A percentile compares a stretch with the other conserved stretches of the same genome.
Evolutionary conservation across 2,797 vertebrate genomes (phyloP).

Genomic region (Gymnothorax javanicus): DNA sequence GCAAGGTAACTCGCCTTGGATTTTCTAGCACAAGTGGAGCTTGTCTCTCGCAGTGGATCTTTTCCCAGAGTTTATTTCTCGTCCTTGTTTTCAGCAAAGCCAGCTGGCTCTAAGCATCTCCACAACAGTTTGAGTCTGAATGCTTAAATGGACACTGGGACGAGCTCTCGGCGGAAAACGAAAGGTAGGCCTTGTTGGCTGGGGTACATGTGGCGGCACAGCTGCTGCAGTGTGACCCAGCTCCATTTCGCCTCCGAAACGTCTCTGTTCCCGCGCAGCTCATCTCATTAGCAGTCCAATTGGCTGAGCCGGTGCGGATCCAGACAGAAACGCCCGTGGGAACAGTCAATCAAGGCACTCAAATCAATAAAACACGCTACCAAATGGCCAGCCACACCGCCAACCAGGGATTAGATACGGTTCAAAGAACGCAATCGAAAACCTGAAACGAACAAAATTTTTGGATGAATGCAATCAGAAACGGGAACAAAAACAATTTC

Average conservation of each 20-base stretch:
- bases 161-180: neutral
- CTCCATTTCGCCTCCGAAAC: conserved; percentile 11
- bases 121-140: conserved; percentile 5
- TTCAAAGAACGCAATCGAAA: too few relatives aligned
- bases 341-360: conserved; percentile 47
- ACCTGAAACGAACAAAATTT: too few relatives aligned
- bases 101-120: neutral
- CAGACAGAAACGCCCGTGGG: conserved; percentile 38
- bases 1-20: neutral
- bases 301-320: conserved; percentile 34
- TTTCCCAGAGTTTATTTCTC: neutral
- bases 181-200: conserved; percentile 5
- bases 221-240: conserved; percentile 9
- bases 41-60: neutral
- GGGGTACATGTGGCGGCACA: neutral
- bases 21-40: conserved; percentile 5
- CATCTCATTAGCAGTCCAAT: conserved; percentile 35
- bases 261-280: conserved; percentile 25
- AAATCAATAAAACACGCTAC: conserved; percentile 58
- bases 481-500: too few relatives aligned
- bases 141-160: neutral
- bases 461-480: too few relatives aligned
- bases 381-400: conserved; percentile 24
- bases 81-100: neutral
- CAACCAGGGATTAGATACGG: too few relatives aligned